Conservation (phyloP, 2,113 vertebrate genomes). For the Bettongia penicillata region DNA sequence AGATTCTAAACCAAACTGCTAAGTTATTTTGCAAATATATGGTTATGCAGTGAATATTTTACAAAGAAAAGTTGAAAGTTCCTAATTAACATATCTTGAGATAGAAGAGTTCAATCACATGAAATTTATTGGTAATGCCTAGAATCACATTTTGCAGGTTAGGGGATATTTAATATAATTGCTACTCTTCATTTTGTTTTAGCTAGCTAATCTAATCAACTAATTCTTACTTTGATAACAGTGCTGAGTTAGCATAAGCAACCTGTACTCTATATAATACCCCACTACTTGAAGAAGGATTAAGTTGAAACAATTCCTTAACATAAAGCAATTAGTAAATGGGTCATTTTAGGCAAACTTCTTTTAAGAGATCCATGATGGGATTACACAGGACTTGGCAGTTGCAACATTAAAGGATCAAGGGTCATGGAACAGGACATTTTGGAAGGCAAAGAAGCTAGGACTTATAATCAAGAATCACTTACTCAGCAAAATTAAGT, state of each 20-base stretch:
- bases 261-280: not conserved
- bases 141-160: slow-evolving; percentile 14
- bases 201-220: not conserved
- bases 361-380: not conserved
- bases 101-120: slow-evolving; percentile 66
- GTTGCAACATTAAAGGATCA: too few species aligned
- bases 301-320: too few species aligned
- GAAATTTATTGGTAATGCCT: not conserved
- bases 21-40: slow-evolving; percentile 76
- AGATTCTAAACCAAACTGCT: slow-evolving; percentile 73
- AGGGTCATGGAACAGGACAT: too few species aligned
- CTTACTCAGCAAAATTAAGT: too few species aligned
- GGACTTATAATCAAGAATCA: too few species aligned
- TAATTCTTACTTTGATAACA: not conserved
- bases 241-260: not conserved
- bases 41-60: slow-evolving; percentile 75
- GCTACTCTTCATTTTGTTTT: not conserved
- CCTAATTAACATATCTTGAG: slow-evolving; percentile 77
- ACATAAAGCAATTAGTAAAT: too few species aligned
- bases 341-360: not conserved
- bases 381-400: too few species aligned
- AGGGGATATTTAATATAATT: slow-evolving; percentile 8
- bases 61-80: slow-evolving; percentile 71
- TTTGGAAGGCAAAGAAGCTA: too few species aligned
- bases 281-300: not conserved